phyloP scores from a whole-genome alignment of 2,797 vertebrate species.

The Acomys russatus region DNA sequence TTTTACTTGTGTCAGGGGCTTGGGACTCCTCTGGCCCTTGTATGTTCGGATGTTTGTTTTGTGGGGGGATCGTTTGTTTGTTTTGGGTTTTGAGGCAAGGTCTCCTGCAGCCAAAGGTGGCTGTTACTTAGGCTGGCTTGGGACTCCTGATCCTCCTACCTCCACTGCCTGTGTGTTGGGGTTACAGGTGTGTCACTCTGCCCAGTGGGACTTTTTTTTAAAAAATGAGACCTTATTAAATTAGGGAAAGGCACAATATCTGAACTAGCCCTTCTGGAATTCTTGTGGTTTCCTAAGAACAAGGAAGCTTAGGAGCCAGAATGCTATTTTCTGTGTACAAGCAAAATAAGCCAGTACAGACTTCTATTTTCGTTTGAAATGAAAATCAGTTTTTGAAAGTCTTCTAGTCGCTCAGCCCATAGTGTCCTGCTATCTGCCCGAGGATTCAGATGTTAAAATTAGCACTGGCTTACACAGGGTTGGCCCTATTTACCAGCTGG shows the following conservation, averaged over 20 bases:
- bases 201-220: background rate
- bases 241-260: slow-evolving; percentile 41
- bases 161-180: too few relatives aligned
- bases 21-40: background rate
- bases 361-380: slow-evolving; percentile 74
- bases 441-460: slow-evolving; percentile 74
- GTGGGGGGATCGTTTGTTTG: background rate
- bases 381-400: slow-evolving; percentile 69
- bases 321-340: slow-evolving; percentile 47
- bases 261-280: slow-evolving; percentile 69
- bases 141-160: background rate
- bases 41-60: background rate
- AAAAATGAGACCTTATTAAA: background rate
- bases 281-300: slow-evolving; percentile 70
- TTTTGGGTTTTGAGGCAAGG: too few relatives aligned
- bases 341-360: slow-evolving; percentile 33
- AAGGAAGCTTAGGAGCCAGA: background rate
- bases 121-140: background rate
- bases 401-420: slow-evolving; percentile 1
- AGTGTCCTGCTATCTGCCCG: slow-evolving; percentile 36
- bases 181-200: background rate
- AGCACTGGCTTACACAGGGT: slow-evolving; percentile 56
- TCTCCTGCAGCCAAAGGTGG: background rate
- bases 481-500: slow-evolving; percentile 63
- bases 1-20: background rate